These are phyloP conservation scores for Eublepharis macularius DNA, from an alignment of 2,113 vertebrate genomes.

Conservation along the genomic window DNA sequence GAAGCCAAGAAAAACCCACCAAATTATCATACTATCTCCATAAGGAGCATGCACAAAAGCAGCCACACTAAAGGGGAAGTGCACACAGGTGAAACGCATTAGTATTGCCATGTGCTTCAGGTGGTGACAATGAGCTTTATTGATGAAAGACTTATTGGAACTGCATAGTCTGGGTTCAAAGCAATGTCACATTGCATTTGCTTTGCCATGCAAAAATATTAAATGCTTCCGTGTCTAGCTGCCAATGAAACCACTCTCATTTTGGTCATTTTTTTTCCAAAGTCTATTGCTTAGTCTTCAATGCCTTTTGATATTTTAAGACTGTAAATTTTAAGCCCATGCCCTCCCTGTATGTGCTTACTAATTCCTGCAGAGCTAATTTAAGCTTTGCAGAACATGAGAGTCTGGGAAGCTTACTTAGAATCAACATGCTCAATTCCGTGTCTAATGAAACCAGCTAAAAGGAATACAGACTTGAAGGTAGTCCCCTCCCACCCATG, in stretches of 20 bases:
- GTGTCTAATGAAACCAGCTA: background rate
- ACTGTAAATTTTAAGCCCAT: conserved; percentile 15
- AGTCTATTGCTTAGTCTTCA: conserved; percentile 1
- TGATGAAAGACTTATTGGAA: conserved; percentile 19
- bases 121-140: conserved; percentile 22
- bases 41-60: conserved; percentile 14
- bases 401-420: background rate
- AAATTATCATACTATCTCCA: background rate
- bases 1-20: conserved; percentile 9
- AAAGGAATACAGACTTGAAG: background rate
- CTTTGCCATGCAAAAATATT: conserved; percentile 27
- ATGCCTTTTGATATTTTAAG: conserved; percentile 9
- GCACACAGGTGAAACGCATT: conserved; percentile 25
- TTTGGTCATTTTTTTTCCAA: conserved; percentile 4
- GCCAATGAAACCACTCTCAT: conserved; percentile 36
- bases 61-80: background rate
- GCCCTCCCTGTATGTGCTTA: background rate
- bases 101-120: background rate
- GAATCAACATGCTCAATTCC: background rate
- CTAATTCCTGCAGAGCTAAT: background rate
- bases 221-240: conserved; percentile 30
- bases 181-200: conserved; percentile 39
- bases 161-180: background rate
- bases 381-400: background rate
- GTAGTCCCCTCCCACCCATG: too few relatives aligned